Percentiles rank a stretch among this genome's conserved stretches.
phyloP scores from a whole-genome alignment of 1,140 invertebrate genomes.

The Leptinotarsa texana region DNA sequence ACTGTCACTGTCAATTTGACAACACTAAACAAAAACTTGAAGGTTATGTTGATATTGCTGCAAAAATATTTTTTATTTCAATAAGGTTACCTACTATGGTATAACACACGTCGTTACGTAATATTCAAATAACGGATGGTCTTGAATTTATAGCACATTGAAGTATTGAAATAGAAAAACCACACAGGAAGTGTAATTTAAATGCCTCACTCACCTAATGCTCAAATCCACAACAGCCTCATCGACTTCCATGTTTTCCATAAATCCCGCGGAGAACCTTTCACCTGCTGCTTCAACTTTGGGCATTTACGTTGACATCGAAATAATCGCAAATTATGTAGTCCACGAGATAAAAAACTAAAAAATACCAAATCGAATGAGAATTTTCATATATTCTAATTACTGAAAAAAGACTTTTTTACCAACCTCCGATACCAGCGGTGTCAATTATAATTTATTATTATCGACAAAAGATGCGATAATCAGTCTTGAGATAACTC shows the following conservation, averaged over 20 bases:
- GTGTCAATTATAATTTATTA: constrained; percentile 1
- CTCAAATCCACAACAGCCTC: constrained; percentile 70
- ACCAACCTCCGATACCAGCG: no score
- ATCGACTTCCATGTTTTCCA: constrained; percentile 63
- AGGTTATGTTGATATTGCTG: no score
- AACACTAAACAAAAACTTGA: no score
- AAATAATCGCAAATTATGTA: not conserved
- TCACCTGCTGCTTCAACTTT: not conserved
- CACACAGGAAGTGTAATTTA: not conserved
- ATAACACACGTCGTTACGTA: no score
- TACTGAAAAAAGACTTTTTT: no score
- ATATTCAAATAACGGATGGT: no score
- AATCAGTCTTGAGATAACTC: constrained; percentile 15
- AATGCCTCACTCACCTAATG: constrained; percentile 64
- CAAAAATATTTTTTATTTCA: no score
- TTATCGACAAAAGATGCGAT: constrained; percentile 22
- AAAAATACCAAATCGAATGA: no score
- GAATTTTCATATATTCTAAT: no score
- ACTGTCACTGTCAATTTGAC: no score
- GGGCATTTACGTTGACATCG: no score
- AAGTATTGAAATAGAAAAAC: constrained; percentile 11
- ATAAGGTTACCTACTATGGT: no score
- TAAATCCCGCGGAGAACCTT: constrained; percentile 1
- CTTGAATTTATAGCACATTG: not conserved
- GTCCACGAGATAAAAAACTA: not conserved